Evolutionary conservation across 2,797 vertebrate species (phyloP).

Genomic region (Ciconia nigra): DNA sequence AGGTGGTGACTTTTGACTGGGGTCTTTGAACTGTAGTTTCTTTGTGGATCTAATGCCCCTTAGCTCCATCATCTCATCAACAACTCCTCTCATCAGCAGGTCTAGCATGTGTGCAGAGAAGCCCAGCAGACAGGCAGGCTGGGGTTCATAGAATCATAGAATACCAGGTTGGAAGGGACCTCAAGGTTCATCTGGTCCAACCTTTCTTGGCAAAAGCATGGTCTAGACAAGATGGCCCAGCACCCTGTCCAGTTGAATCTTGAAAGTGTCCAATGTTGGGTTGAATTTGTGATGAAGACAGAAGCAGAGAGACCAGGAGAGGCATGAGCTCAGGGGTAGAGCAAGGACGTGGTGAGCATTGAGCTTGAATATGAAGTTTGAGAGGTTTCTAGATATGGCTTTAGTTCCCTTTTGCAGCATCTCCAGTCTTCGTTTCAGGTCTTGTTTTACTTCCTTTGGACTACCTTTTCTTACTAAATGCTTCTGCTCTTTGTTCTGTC

Average conservation of each 20-base stretch:
- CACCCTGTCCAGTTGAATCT: background rate
- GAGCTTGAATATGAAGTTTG: background rate
- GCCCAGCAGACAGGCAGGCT: background rate
- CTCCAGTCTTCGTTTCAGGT: background rate
- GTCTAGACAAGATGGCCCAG: background rate
- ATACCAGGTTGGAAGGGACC: background rate
- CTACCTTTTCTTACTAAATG: background rate
- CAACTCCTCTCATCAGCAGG: background rate
- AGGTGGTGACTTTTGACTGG: background rate
- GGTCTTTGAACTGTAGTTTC: background rate
- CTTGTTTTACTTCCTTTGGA: background rate
- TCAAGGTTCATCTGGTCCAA: background rate
- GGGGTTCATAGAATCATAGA: background rate
- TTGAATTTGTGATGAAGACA: background rate
- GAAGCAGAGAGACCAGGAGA: background rate
- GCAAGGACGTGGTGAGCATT: background rate
- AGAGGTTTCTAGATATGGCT: background rate
- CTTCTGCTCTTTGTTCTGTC: background rate
- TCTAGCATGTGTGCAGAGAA: background rate
- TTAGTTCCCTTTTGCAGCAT: background rate
- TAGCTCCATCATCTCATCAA: background rate
- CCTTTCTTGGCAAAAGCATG: background rate
- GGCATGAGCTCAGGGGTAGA: background rate
- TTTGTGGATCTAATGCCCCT: background rate
- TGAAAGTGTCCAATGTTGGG: background rate